Base-by-base conservation (phyloP, 2,113 vertebrate species). In the Mirounga angustirostris region DNA sequence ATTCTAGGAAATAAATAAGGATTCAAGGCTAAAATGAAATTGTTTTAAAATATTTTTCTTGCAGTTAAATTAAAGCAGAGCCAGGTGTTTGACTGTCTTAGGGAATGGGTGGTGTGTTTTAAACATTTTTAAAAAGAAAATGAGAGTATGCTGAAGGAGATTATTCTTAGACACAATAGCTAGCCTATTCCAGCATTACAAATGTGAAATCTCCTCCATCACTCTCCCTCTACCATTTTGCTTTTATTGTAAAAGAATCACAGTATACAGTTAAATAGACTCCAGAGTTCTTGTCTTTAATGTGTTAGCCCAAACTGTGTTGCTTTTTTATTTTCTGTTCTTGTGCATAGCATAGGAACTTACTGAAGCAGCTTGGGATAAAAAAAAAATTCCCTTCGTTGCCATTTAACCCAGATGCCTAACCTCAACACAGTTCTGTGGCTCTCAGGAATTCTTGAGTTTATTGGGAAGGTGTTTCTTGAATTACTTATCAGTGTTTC, bases 11-110 rank as follows among this genome's bases (percentile, higher is more conserved):
- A 71, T 79, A 95, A 30, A 65, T 79, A 87, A 76, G 81, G 81
- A 22, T 86, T 83, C 43, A 74, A 59, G 43, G 74, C 76, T 83
- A 93, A 69, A 83, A 87, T 93, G 43, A 89, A 91, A 84, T 83
- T 76, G 21, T 96, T 92, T 96, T 97, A n/a, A 78, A 28, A 59
- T 90, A 52, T 59, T 96, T 95, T 96, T 87, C 56, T 91, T 91
- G 82, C 46, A 95, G 76, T 82, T 83, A 73, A 78, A 56, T 74
- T 76, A 97, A 98, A 97, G 63, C 69, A 91, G 78, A 93, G 1
- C 19, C 16, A 92, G 52, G 7, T 74, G 4, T 92, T 96, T 91
- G 43, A 21, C 33, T 5, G 52, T 73, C 81, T 90, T 89, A 95
- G 76, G 46, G 22, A 93, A 78, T 26, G 91, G 28, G 63, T 87